Evolutionary conservation across 53 echinoderm and acorn worm genomes (phyloP).

Genomic region (Patiria pectinifera): DNA sequence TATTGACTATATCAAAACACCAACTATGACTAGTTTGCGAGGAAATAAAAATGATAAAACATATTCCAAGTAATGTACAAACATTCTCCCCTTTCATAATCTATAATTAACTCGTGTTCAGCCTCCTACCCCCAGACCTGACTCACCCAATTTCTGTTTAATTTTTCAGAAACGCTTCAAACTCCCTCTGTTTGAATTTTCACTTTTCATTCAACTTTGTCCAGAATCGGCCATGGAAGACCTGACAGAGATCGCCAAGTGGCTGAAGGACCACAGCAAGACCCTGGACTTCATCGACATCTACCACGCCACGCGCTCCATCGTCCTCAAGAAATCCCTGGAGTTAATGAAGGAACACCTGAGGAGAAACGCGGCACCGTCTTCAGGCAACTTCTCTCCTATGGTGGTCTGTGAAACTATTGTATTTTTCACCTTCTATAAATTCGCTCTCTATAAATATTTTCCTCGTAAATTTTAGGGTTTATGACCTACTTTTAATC

Average conservation of each 20-base stretch:
- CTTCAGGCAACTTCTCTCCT: conserved; percentile 74
- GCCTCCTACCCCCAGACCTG: too few species aligned
- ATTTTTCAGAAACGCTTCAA: too few species aligned
- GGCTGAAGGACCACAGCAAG: conserved; percentile 78
- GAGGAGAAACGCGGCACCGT: conserved; percentile 74
- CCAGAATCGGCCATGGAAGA: conserved; percentile 87
- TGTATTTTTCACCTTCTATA: background rate
- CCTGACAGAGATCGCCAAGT: conserved; percentile 89
- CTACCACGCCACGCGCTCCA: conserved; percentile 80
- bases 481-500: background rate
- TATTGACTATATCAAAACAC: too few species aligned
- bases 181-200: background rate
- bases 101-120: too few species aligned
- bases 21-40: too few species aligned
- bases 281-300: conserved; percentile 84
- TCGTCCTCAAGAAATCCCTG: conserved; percentile 83
- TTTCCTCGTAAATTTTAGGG: background rate
- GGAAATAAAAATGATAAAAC: too few species aligned
- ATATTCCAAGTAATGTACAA: too few species aligned
- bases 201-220: background rate
- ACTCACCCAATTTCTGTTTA: too few species aligned
- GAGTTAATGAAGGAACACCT: conserved; percentile 93
- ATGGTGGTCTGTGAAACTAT: conserved; percentile 66
- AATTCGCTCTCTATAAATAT: background rate
- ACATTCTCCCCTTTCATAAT: too few species aligned